Base-by-base conservation (phyloP, 2,888 invertebrate genomes). In the Salticus scenicus region DNA sequence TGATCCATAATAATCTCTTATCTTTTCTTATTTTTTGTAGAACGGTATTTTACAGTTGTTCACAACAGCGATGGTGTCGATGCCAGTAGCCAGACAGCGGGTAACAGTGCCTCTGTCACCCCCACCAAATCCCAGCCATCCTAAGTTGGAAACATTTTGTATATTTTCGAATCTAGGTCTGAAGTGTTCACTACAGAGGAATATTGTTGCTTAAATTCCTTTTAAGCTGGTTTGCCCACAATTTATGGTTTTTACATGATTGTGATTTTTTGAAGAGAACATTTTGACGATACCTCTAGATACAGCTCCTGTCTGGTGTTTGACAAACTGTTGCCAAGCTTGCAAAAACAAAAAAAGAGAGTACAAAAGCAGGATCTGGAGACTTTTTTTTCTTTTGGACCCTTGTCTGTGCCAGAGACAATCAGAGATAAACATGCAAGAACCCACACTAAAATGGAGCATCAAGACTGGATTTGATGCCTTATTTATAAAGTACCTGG, bases 1-100 rank as follows among this genome's bases (percentile, higher is more conserved):
- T n/a, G n/a, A n/a, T n/a, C n/a, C n/a, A n/a, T n/a, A n/a, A n/a
- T n/a, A n/a, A n/a, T n/a, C n/a, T n/a, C 63, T 8, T 27, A 20
- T 28, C 12, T 28, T 17, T 66, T 66, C 8, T 66, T 17, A 7
- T 0, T 33, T 20, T 4, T 83, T 86, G 1, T 69, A 88, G 88
- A 88, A 42, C 81, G 88, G n/a, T 88, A 82, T 67, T 88, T 88
- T 87, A 80, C 88, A 28, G 88, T 88, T 7, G 88, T 88, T 73
- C 88, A 88, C 63, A 87, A 74, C 67, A 85, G 64, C 30, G 87
- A 87, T 30, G 77, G 76, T 37, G 87, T 87, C 5, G 87, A 87
- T 81, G 81, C 84, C n/a, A 81, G 84, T 51, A 85, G 85, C 51
- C 87, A 87, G 70, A 81, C 80, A 63, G 77, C 81, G 2, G 84